phyloP scores from a whole-genome alignment of 2,797 vertebrate species.

The Gymnopithys bicolor region DNA sequence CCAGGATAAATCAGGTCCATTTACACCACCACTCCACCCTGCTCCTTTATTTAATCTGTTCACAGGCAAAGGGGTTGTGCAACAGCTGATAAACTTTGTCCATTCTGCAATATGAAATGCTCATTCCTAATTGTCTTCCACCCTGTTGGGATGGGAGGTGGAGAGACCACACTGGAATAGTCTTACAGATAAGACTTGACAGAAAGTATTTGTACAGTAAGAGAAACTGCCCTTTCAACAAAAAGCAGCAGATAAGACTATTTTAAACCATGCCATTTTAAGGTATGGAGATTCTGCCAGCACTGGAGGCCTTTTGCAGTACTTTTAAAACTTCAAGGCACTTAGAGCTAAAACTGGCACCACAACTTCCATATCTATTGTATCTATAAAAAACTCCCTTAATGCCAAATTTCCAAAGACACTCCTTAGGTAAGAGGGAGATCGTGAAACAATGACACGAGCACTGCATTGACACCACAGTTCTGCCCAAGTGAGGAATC shows the following conservation, averaged over 20 bases:
- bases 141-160: background rate
- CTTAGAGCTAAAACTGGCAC: background rate
- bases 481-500: background rate
- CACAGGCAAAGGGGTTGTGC: background rate
- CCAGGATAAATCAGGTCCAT: background rate
- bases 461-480: background rate
- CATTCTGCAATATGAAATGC: background rate
- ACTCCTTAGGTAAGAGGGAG: background rate
- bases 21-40: background rate
- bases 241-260: background rate
- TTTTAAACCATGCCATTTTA: background rate
- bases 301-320: background rate
- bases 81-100: slow-evolving; percentile 7
- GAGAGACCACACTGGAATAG: background rate
- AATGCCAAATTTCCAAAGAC: background rate
- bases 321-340: background rate
- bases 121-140: background rate
- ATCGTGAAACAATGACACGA: background rate
- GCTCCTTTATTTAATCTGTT: background rate
- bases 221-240: slow-evolving; percentile 19
- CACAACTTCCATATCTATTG: background rate
- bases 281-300: background rate
- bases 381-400: background rate
- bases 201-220: slow-evolving; percentile 15
- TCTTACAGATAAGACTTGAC: background rate